phyloP scores from a whole-genome alignment of 2,797 vertebrate genomes.

The Syndactyla subalaris region DNA sequence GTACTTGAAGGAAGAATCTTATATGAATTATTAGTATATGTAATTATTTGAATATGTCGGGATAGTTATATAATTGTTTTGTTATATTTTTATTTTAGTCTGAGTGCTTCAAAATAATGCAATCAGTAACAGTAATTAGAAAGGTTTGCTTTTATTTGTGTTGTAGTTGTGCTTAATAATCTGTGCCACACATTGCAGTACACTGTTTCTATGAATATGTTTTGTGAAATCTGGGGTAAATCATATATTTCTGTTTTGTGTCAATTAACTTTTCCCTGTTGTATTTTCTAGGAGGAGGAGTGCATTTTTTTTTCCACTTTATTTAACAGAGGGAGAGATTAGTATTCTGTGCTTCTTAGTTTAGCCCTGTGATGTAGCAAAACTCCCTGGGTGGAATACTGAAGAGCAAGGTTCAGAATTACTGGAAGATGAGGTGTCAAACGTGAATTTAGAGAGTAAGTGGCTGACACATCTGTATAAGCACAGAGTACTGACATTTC shows the following conservation, averaged over 20 bases:
- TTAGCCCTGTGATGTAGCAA: background rate
- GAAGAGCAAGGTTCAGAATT: background rate
- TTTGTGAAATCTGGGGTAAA: background rate
- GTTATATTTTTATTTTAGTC: background rate
- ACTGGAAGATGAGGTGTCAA: background rate
- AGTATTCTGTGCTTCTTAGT: background rate
- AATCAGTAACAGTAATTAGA: background rate
- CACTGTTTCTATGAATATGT: background rate
- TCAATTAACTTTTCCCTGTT: background rate
- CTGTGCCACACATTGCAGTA: background rate
- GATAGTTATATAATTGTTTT: background rate
- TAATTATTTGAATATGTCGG: background rate
- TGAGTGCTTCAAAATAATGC: background rate
- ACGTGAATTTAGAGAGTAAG: background rate
- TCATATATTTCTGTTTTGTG: background rate
- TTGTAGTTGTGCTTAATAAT: background rate
- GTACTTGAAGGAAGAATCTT: background rate
- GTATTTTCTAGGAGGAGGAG: background rate
- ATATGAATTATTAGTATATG: background rate
- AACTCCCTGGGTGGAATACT: background rate
- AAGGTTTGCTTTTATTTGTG: background rate
- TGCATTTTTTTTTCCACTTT: background rate
- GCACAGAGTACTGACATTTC: background rate
- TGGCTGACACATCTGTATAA: background rate
- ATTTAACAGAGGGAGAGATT: background rate